Evolutionary conservation across 2,113 vertebrate genomes (phyloP).

Genomic region (Arenaria interpres): DNA sequence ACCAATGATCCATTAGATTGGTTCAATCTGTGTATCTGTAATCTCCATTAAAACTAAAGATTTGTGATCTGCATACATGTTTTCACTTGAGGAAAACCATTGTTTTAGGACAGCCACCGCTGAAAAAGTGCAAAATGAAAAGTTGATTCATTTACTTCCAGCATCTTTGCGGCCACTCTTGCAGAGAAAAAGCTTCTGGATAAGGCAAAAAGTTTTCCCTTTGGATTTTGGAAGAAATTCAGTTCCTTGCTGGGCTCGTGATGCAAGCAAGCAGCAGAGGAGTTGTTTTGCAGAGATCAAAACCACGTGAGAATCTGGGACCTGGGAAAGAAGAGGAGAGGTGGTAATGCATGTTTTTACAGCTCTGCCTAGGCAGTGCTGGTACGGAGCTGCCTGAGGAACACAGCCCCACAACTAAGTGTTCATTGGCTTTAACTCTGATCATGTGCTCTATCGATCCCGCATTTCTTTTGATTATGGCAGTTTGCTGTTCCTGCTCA

Average conservation of each 20-base stretch:
- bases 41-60: neutral
- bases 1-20: neutral
- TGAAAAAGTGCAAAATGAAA: neutral
- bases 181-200: neutral
- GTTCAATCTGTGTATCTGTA: neutral
- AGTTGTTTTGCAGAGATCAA: neutral
- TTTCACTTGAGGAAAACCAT: neutral
- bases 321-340: neutral
- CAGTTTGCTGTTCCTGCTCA: neutral
- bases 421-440: neutral
- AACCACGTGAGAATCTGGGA: neutral
- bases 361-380: neutral
- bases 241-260: neutral
- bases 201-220: neutral
- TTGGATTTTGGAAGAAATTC: neutral
- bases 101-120: neutral
- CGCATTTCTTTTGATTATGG: accelerated
- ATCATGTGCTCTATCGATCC: neutral
- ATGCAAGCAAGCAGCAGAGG: neutral
- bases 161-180: neutral
- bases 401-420: accelerated
- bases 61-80: neutral
- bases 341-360: neutral
- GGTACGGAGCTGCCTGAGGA: neutral
- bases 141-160: neutral